phyloP scores from a whole-genome alignment of 1,140 invertebrate species.

The Camponotus vicinus region DNA sequence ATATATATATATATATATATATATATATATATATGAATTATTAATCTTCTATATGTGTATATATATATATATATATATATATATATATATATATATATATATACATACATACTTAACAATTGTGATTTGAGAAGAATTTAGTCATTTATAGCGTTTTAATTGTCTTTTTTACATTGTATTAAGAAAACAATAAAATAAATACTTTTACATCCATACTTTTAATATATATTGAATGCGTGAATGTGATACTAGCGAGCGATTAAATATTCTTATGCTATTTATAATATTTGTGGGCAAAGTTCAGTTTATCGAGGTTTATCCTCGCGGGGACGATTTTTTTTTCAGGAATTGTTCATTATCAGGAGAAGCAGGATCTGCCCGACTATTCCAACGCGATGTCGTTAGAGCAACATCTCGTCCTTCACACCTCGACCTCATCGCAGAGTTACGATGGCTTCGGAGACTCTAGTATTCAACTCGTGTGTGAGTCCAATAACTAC shows the following conservation, averaged over 20 bases:
- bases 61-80: too few relatives aligned
- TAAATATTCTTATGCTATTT: neutral
- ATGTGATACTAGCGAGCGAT: neutral
- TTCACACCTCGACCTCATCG: neutral
- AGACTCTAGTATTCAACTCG: neutral
- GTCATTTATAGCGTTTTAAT: too few relatives aligned
- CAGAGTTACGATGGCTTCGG: conserved; percentile 7
- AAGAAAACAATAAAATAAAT: neutral
- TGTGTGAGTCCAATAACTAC: neutral
- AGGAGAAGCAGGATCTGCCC: conserved; percentile 8
- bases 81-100: too few relatives aligned
- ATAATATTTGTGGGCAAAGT: neutral
- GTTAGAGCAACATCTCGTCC: conserved; percentile 15
- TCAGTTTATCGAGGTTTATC: conserved; percentile 23
- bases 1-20: too few relatives aligned
- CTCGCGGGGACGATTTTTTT: conserved; percentile 27
- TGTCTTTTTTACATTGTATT: neutral
- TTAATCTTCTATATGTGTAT: too few relatives aligned
- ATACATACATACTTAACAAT: too few relatives aligned
- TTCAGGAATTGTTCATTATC: conserved; percentile 18
- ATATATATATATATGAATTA: too few relatives aligned
- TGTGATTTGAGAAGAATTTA: too few relatives aligned
- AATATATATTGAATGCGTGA: neutral
- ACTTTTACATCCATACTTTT: neutral
- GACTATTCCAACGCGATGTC: neutral